Conservation (phyloP, 1,140 invertebrate species). For the Euglossa dilemma region DNA sequence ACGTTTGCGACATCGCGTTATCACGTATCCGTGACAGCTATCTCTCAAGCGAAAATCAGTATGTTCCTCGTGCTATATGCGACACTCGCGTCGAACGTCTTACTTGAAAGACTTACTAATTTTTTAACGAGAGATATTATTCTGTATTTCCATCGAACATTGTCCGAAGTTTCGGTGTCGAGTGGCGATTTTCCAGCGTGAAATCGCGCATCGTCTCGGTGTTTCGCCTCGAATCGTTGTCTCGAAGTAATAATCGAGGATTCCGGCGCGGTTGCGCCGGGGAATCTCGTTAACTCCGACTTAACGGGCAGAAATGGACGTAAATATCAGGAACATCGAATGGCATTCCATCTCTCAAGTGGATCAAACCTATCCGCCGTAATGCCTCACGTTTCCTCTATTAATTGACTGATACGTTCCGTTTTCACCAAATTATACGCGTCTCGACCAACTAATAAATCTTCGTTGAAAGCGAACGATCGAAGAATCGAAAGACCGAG, state of each 20-base stretch:
- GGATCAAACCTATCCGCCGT: constrained; percentile 18
- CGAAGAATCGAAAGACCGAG: too few relatives aligned
- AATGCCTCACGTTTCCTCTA: constrained; percentile 21
- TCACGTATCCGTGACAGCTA: too few relatives aligned
- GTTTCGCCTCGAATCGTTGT: background rate
- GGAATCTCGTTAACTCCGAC: constrained; percentile 39
- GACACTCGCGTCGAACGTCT: too few relatives aligned
- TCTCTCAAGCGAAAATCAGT: too few relatives aligned
- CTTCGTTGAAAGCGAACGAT: too few relatives aligned
- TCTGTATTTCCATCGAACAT: background rate
- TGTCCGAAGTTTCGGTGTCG: background rate
- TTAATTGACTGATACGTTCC: background rate
- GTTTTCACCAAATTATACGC: background rate
- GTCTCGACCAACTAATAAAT: background rate
- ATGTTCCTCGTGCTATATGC: too few relatives aligned
- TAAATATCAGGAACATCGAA: constrained; percentile 39
- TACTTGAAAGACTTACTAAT: background rate
- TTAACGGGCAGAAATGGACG: constrained; percentile 44
- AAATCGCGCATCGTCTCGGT: background rate
- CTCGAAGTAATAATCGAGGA: constrained; percentile 40
- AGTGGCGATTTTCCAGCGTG: background rate
- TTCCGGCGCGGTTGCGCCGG: constrained; percentile 16
- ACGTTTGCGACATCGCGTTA: too few relatives aligned
- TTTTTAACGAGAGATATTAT: background rate
- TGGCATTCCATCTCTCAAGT: background rate